phyloP scores from a whole-genome alignment of 2,888 invertebrate genomes.

The Tridacna gigas region DNA sequence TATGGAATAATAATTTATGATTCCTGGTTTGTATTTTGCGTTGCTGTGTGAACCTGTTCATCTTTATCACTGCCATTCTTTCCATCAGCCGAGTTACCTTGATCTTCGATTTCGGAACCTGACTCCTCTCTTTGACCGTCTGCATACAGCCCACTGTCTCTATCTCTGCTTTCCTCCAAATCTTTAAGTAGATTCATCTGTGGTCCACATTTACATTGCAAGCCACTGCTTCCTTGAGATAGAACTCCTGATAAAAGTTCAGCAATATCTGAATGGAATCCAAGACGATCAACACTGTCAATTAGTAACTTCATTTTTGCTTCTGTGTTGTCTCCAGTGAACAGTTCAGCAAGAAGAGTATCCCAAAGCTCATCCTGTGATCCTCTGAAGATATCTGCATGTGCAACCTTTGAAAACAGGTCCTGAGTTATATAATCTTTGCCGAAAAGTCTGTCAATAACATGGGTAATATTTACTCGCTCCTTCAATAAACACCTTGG shows the following conservation, averaged over 20 bases:
- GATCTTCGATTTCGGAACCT: too few species aligned
- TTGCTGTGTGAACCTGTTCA: too few species aligned
- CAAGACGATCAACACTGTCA: background rate
- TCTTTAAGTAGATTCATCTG: background rate
- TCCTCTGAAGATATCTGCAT: background rate
- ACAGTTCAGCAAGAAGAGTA: background rate
- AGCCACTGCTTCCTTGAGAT: background rate
- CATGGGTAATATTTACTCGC: background rate
- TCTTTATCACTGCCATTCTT: too few species aligned
- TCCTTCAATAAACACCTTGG: background rate
- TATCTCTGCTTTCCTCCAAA: background rate
- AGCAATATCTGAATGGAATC: conserved; percentile 10
- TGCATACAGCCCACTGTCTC: conserved; percentile 4
- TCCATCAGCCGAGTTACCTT: too few species aligned
- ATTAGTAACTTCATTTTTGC: background rate
- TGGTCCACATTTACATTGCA: conserved; percentile 20
- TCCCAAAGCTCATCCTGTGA: background rate
- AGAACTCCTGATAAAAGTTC: background rate
- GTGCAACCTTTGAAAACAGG: background rate
- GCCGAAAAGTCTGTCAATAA: background rate
- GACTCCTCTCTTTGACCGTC: background rate
- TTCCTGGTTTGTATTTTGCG: too few species aligned
- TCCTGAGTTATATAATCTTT: background rate
- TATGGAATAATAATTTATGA: too few species aligned
- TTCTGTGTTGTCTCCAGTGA: background rate